These are phyloP conservation scores for Microcebus tavaratra DNA, from an alignment of 2,113 vertebrate species.

Conservation along the genomic window DNA sequence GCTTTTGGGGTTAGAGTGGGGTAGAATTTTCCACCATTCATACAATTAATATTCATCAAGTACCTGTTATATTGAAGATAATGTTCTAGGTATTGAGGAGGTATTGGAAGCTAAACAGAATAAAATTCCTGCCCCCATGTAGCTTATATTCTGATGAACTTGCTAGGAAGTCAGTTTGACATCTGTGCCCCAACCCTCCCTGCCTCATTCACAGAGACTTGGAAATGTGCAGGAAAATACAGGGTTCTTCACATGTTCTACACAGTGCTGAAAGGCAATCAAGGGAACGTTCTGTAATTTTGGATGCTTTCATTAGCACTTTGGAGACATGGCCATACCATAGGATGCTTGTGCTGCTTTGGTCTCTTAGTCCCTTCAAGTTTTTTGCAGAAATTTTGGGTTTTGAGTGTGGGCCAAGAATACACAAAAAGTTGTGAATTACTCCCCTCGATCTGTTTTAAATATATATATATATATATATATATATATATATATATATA, in stretches of 20 bases:
- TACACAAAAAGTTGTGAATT: neutral
- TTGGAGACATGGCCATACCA: no score
- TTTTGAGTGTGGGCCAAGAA: neutral
- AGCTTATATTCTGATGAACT: neutral
- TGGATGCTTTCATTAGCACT: neutral
- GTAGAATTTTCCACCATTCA: neutral
- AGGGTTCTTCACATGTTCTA: neutral
- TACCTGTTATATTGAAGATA: neutral
- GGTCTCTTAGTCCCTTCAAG: neutral
- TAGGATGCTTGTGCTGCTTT: neutral
- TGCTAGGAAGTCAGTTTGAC: neutral
- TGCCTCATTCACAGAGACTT: neutral
- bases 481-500: no score
- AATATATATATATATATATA: no score
- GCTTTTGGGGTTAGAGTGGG: neutral
- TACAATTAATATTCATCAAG: neutral
- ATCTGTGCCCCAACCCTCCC: no score
- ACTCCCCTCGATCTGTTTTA: neutral
- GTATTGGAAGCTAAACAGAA: neutral
- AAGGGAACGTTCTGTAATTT: neutral
- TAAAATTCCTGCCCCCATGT: neutral
- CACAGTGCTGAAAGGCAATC: neutral
- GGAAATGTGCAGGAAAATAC: neutral
- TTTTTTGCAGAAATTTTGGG: neutral
- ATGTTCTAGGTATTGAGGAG: neutral